Evolutionary conservation across 2,888 invertebrate genomes (phyloP).

Genomic region (Aporophyla lueneburgensis): DNA sequence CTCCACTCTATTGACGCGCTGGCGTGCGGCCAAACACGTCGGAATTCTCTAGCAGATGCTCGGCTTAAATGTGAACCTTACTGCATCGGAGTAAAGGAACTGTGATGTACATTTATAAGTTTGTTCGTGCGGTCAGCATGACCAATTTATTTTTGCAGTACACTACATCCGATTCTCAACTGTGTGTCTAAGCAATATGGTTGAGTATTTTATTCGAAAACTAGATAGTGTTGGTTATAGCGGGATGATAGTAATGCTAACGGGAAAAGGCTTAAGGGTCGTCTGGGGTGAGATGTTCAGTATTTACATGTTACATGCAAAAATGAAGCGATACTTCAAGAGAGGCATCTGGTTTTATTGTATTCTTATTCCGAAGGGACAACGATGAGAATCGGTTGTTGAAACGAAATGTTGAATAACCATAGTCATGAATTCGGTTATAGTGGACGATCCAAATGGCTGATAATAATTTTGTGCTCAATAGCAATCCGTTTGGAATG

Average conservation of each 20-base stretch:
- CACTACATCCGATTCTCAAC: constrained; percentile 37
- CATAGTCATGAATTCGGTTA: constrained; percentile 36
- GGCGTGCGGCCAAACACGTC: constrained; percentile 69
- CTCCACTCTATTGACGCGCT: constrained; percentile 72
- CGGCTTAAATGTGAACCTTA: constrained; percentile 21
- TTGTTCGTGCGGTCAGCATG: constrained; percentile 63
- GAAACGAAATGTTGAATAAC: constrained; percentile 4
- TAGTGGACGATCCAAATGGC: constrained; percentile 31
- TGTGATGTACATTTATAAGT: neutral
- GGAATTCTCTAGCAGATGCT: constrained; percentile 5
- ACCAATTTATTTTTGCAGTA: constrained; percentile 59
- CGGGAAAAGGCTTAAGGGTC: constrained; percentile 70
- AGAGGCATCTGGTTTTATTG: constrained; percentile 44
- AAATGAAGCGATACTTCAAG: constrained; percentile 57
- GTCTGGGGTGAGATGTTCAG: constrained; percentile 69
- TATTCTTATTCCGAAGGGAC: constrained; percentile 33
- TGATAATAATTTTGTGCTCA: constrained; percentile 42
- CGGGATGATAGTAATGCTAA: constrained; percentile 70
- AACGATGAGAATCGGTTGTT: constrained; percentile 31
- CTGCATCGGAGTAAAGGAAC: neutral
- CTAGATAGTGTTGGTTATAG: constrained; percentile 53
- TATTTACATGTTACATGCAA: constrained; percentile 59
- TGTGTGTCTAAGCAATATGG: constrained; percentile 27
- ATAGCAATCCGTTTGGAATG: constrained; percentile 17
- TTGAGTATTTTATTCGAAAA: constrained; percentile 25